Evolutionary conservation across 2,888 invertebrate species (phyloP), one percentile per base, ranked within the genome.

Genomic region (Steinernema hermaphroditum): DNA sequence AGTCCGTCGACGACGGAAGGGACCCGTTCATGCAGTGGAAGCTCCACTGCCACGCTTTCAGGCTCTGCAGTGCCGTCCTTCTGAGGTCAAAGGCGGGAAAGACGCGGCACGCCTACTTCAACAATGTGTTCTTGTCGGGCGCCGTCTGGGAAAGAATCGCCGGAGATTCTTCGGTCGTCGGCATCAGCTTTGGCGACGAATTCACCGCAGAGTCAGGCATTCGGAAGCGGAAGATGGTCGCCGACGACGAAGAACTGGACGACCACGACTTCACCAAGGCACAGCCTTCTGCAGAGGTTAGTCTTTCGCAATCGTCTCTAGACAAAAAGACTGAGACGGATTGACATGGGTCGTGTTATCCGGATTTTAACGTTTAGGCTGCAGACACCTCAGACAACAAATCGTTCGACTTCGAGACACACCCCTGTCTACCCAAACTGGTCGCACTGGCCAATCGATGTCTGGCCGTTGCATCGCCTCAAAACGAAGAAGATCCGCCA

Each of bases 41-140:
- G 54, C 27, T 54, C n/a, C 54, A 54, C 54, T 22, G 22, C 27
- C 54, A 27, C 27, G 54, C 54, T 9, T 54, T 54, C 54, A 54
- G 19, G 9, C 54, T 54, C 6, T 24, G 22, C 27, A 6, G 24
- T 16, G 27, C 54, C 6, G 27, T 54, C 6, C 27, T 24, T 24
- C 19, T 9, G 46, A 16, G n/a, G 22, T 46, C 54, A 27, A 54
- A 54, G 19, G 24, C 12, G 27, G 54, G 27, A 2, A 27, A 22
- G 27, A 27, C 27, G 22, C 54, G 27, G 6, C 54, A 22, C 54
- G 16, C 22, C n/a, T 54, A 27, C 54, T 27, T 54, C n/a, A 24
- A 54, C 27, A 27, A 24, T 4, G 16, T 54, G 2, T 54, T 54
- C 54, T 54, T 27, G 6, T 54, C 27, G 9, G 6, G 24, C 6